Evolutionary conservation across 1,140 invertebrate genomes (phyloP), one percentile per base, ranked within the genome.

Genomic region (Eriocheir sinensis): DNA sequence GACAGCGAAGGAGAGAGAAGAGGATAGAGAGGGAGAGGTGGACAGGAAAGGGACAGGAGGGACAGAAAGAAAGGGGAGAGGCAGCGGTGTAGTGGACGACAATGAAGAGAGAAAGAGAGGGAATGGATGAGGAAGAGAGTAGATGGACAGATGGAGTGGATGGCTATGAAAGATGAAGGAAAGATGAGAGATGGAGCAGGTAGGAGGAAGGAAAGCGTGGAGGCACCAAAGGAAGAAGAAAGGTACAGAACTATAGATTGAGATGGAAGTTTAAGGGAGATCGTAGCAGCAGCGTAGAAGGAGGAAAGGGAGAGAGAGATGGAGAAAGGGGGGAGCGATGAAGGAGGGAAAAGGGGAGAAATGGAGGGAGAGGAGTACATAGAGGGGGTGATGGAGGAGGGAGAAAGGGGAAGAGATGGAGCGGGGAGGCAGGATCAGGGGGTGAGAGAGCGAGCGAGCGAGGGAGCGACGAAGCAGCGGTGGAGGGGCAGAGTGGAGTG

Each of bases 231-330:
- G 3, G 32, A 89, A 41, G 38, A 40, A 41, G 34, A 38, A 48
- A 89, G 27, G 12, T n/a, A 36, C 15, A n/a, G 6, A 30, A 21
- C 3, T 12, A 36, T 86, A 21, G 4, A 38, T 86, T 4, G 27
- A 38, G n/a, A 80, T 3, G 3, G 72, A 2, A 21, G 6, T 86
- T 12, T 15, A 72, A 72, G 60, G n/a, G n/a, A 72, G 15, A 72
- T 15, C 12, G 60, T 72, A 72, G n/a, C 15, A 15, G n/a, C 60
- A 83, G 81, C n/a, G 85, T 38, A 34, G 40, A 40, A 88, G 85
- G 40, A 34, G 40, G 17, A 88, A 40, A 88, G 85, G 40, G 17
- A 38, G 34, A 88, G 85, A 88, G 81, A 83, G 81, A 83, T 27
- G n/a, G n/a, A 30, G 9, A 83, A 34, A 8, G n/a, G n/a, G 9